A percentile compares a stretch with the other conserved stretches of the same genome.
Conservation (phyloP, 2,888 invertebrate genomes). For the Melitaea athalia region DNA sequence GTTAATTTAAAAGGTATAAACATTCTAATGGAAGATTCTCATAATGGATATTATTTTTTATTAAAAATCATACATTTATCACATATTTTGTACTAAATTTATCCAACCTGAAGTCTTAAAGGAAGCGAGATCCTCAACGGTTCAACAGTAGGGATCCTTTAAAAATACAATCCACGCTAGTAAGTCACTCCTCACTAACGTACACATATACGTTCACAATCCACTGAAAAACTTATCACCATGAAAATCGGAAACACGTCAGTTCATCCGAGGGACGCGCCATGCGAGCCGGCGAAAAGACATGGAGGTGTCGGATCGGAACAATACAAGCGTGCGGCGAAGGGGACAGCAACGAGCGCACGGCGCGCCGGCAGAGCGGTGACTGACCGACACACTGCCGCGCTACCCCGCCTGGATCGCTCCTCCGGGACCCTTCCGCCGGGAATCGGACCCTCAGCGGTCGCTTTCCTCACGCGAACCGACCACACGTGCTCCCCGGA, state of each 20-base stretch:
- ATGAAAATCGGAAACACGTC: slow-evolving; percentile 50
- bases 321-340: slow-evolving; percentile 57
- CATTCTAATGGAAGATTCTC: neutral
- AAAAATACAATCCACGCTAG: slow-evolving; percentile 61
- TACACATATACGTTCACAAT: slow-evolving; percentile 72
- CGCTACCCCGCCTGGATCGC: slow-evolving; percentile 71
- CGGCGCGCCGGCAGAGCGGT: slow-evolving; percentile 77
- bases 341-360: slow-evolving; percentile 63
- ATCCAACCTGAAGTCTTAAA: slow-evolving; percentile 59
- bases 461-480: slow-evolving; percentile 52
- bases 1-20: neutral
- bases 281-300: slow-evolving; percentile 64
- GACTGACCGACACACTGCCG: slow-evolving; percentile 81
- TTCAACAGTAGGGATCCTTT: slow-evolving; percentile 64
- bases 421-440: slow-evolving; percentile 78
- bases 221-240: slow-evolving; percentile 58
- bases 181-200: slow-evolving; percentile 69
- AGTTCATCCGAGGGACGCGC: slow-evolving; percentile 64
- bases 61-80: too few species aligned
- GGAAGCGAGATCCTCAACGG: slow-evolving; percentile 48
- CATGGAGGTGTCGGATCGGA: slow-evolving; percentile 61
- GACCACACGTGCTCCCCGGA: slow-evolving; percentile 51
- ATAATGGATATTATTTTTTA: too few species aligned
- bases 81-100: neutral
- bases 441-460: slow-evolving; percentile 66